phyloP scores from a whole-genome alignment of 1,140 invertebrate genomes.

The Ceratina calcarata region DNA sequence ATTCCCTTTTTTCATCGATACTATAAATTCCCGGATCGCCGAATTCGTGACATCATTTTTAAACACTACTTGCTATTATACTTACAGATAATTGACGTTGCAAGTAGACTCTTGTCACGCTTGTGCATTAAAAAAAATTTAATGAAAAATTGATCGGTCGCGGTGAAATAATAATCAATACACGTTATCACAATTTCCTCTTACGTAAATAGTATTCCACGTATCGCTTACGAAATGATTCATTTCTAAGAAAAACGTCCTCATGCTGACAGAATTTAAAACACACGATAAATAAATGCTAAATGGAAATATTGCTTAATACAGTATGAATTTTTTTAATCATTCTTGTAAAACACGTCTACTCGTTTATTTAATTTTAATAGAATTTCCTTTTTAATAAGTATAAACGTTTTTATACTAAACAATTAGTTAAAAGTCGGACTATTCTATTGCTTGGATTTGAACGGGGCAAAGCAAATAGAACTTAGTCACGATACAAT shows the following conservation, averaged over 20 bases:
- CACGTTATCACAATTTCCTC: background rate
- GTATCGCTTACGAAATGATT: background rate
- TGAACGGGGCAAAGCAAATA: too few relatives aligned
- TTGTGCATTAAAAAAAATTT: background rate
- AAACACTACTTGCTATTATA: background rate
- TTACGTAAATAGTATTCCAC: background rate
- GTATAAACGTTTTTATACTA: too few relatives aligned
- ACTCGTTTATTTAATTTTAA: too few relatives aligned
- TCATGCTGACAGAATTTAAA: background rate
- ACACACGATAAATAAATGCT: too few relatives aligned
- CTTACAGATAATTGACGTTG: background rate
- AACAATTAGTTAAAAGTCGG: too few relatives aligned
- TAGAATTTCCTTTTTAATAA: too few relatives aligned
- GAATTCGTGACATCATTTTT: slow-evolving; percentile 31
- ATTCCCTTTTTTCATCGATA: slow-evolving; percentile 48
- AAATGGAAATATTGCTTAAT: too few relatives aligned
- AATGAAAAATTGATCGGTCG: background rate
- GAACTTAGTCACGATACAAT: too few relatives aligned
- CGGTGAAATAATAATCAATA: slow-evolving; percentile 1
- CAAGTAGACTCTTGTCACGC: background rate
- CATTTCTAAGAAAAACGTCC: background rate
- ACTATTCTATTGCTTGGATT: too few relatives aligned
- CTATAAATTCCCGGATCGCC: slow-evolving; percentile 61
- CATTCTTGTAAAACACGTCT: too few relatives aligned
- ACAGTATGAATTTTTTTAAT: too few relatives aligned